phyloP scores from a whole-genome alignment of 2,113 vertebrate genomes.

The Calyptomena viridis region DNA sequence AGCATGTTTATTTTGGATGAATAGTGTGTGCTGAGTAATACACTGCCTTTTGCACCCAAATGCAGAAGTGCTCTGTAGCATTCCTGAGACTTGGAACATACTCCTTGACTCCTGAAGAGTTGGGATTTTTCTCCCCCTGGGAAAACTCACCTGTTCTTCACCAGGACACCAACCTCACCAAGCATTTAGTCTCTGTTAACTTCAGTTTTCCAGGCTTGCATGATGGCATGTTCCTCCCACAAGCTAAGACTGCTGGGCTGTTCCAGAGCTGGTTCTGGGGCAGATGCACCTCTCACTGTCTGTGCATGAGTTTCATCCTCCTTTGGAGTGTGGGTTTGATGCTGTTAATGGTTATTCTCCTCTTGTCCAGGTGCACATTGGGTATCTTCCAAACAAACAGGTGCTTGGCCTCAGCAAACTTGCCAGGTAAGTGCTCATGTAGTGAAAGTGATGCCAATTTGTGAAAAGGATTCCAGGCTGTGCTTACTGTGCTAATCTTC shows the following conservation, averaged over 20 bases:
- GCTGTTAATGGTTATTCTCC: conserved; percentile 22
- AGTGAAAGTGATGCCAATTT: conserved; percentile 29
- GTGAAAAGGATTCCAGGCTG: conserved; percentile 16
- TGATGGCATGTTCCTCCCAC: background rate
- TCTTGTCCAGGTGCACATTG: conserved; percentile 88
- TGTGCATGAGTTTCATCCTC: background rate
- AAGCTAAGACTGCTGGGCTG: background rate
- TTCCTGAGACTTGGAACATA: background rate
- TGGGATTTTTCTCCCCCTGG: background rate
- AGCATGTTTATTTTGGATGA: background rate
- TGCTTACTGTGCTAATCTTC: conserved; percentile 19
- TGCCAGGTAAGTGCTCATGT: conserved; percentile 83
- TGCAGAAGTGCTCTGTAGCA: background rate
- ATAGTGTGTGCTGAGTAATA: background rate
- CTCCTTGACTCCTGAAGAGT: background rate
- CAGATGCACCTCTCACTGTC: background rate
- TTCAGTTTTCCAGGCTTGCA: background rate
- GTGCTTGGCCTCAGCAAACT: conserved; percentile 98
- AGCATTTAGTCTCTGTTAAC: background rate
- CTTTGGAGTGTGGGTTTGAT: background rate
- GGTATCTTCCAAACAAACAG: conserved; percentile 97
- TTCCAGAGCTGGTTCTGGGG: background rate
- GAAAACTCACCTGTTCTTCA: background rate
- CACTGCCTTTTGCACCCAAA: background rate
- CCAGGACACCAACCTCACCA: background rate